These are phyloP conservation scores for Anoplius nigerrimus DNA, from an alignment of 2,888 invertebrate genomes.

Conservation along the genomic window DNA sequence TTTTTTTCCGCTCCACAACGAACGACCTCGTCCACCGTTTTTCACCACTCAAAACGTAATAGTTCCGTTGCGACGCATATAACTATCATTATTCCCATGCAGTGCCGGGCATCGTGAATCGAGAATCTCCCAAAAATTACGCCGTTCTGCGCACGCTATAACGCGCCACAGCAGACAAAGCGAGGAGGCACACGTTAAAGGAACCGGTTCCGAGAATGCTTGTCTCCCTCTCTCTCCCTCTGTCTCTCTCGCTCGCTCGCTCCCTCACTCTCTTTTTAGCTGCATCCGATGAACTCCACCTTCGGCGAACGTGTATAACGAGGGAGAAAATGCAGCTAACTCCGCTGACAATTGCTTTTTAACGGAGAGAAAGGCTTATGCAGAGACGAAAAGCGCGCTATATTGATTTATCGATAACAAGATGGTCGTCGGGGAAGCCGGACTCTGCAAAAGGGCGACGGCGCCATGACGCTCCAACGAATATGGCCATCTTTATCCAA, in stretches of 20 bases:
- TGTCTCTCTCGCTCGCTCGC: no score
- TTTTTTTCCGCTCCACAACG: slow-evolving; percentile 18
- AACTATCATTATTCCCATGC: slow-evolving; percentile 22
- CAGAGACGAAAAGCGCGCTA: slow-evolving; percentile 46
- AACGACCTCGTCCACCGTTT: slow-evolving; percentile 23
- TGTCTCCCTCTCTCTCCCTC: no score
- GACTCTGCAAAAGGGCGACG: slow-evolving; percentile 54
- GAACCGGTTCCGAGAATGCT: slow-evolving; percentile 37
- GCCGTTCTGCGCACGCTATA: slow-evolving; percentile 36
- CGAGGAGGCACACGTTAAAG: slow-evolving; percentile 21
- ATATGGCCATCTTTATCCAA: slow-evolving; percentile 45
- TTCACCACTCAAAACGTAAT: neutral
- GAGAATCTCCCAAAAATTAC: slow-evolving; percentile 31
- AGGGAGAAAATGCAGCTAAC: slow-evolving; percentile 28
- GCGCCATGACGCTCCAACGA: slow-evolving; percentile 60
- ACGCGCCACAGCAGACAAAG: slow-evolving; percentile 36
- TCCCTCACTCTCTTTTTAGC: slow-evolving; percentile 27
- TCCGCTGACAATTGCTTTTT: slow-evolving; percentile 31
- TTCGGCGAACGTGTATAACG: slow-evolving; percentile 19
- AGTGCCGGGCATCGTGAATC: slow-evolving; percentile 28
- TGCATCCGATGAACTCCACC: slow-evolving; percentile 35
- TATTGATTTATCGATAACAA: slow-evolving; percentile 67
- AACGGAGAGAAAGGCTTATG: slow-evolving; percentile 33
- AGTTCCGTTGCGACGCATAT: slow-evolving; percentile 18
- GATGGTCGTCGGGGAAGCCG: slow-evolving; percentile 63